Evolutionary conservation across 2,888 invertebrate genomes (phyloP), one percentile per base, ranked within the genome.

Genomic region (Sphinx pinastri): DNA sequence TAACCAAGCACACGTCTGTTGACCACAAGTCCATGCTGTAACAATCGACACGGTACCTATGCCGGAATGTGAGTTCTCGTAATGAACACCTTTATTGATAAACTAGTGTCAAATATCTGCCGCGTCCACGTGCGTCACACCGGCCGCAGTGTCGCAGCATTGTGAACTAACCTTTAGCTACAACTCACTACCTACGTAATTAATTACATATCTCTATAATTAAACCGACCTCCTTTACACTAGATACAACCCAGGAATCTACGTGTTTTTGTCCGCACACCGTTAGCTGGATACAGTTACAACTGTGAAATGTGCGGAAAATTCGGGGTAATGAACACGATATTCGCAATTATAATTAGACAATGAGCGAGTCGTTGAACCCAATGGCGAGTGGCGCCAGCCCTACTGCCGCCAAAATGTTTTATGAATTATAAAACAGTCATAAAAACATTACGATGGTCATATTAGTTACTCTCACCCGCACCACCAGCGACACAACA

Each of bases 401-500:
- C 16, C 25, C 13, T 49, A 47, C 19, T 6, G 19, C 19, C 13
- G 47, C 63, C 77, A 76, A 73, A 73, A 74, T 78, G 79, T 78
- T 25, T 13, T 11, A 19, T 49, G 19, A 19, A 3, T 19, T 19
- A 63, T 19, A 47, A 45, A 63, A 13, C 63, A 63, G 12, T 49
- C 13, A 49, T 49, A 49, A 19, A 63, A 47, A 49, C 19, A 49
- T 63, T 49, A 49, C 14, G 13, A 63, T 49, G 16, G 11, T 47
- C 19, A 63, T 19, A 47, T 19, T 19, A 49, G 10, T 19, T 13
- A 19, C 10, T 10, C n/a, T 47, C 45, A 25, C 47, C 14, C 14
- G 38, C 45, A 45, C 45, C 13, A 60, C 51, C 51, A 19, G 0
- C 51, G 55, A 57, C 70, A 55, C 67, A 55, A 55, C 47, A 54